Evolutionary conservation across 2,888 invertebrate species (phyloP), one percentile per base, ranked within the genome.

Genomic region (Tupiocoris notatus): DNA sequence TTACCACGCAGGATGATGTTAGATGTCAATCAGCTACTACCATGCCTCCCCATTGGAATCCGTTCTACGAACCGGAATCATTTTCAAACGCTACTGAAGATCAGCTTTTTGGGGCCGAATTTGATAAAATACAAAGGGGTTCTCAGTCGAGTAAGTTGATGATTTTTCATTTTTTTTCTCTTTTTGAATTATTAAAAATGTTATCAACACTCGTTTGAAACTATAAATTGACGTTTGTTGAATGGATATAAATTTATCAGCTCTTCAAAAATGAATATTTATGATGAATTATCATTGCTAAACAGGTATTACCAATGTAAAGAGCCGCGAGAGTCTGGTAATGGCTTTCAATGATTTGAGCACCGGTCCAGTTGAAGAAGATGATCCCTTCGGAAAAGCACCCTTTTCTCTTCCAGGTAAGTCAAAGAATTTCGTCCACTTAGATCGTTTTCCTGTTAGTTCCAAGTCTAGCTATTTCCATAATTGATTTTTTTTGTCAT

Each of bases 361-460:
- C 16, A 78, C 77, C 16, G 67, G 68, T 12, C 24, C 58, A 9
- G 77, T 79, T 2, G 89, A 90, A 82, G 78, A 80, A 2, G 89
- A 90, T 82, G 91, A 92, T 85, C 93, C 93, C 17, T 94, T 94
- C 84, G 90, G 91, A 81, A 90, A 91, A 81, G 93, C 93, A 76
- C 94, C 94, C 20, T 93, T 94, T 83, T 91, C 88, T 85, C 86
- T 90, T 84, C 90, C 91, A 84, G 87, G 88, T 88, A 84, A 17
- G n/a, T n/a, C n/a, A n/a, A n/a, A n/a, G 20, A 9, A 9, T 17
- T 61, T 61, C 12, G n/a, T n/a, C n/a, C n/a, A n/a, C n/a, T n/a
- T n/a, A n/a, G n/a, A n/a, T n/a, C n/a, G n/a, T n/a, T n/a, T n/a
- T n/a, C n/a, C n/a, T n/a, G n/a, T n/a, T n/a, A n/a, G n/a, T n/a